Conservation (phyloP, 1,140 invertebrate genomes). For the Drosophila sp. region DNA sequence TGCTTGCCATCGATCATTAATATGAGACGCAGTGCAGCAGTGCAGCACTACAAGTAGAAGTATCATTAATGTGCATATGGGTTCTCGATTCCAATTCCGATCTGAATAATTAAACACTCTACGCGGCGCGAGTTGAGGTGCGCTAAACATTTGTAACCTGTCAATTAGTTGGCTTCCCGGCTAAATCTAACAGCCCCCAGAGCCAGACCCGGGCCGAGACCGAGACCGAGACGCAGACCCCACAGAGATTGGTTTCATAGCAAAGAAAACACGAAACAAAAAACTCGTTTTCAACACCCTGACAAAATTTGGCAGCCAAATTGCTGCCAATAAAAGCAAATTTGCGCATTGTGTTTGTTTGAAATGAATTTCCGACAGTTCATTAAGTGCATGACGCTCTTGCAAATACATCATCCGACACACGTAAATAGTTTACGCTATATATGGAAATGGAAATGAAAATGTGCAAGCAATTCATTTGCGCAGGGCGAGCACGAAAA, state of each 20-base stretch:
- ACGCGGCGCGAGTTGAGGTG: constrained; percentile 31
- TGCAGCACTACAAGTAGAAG: constrained; percentile 38
- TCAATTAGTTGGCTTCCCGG: constrained; percentile 47
- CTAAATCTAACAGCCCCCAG: constrained; percentile 1
- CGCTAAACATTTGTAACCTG: constrained; percentile 49
- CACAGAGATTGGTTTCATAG: constrained; percentile 22
- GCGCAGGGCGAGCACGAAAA: background rate
- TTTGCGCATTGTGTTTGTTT: constrained; percentile 7
- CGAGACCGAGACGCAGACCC: constrained; percentile 15
- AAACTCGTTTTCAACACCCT: constrained; percentile 41
- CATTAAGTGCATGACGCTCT: constrained; percentile 47
- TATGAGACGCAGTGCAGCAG: constrained; percentile 14
- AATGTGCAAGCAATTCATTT: constrained; percentile 34
- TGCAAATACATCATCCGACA: constrained; percentile 8
- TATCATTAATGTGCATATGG: constrained; percentile 1
- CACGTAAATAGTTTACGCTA: constrained; percentile 29
- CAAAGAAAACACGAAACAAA: background rate
- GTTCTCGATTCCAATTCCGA: constrained; percentile 13
- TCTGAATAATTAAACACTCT: constrained; percentile 39
- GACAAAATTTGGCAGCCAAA: constrained; percentile 42
- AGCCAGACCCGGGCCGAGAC: background rate
- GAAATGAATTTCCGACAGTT: constrained; percentile 28
- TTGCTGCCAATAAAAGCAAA: constrained; percentile 20
- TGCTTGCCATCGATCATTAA: constrained; percentile 40
- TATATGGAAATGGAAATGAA: constrained; percentile 36